Conservation (phyloP, 2,888 invertebrate species). For the Himalopsyche anomala region DNA sequence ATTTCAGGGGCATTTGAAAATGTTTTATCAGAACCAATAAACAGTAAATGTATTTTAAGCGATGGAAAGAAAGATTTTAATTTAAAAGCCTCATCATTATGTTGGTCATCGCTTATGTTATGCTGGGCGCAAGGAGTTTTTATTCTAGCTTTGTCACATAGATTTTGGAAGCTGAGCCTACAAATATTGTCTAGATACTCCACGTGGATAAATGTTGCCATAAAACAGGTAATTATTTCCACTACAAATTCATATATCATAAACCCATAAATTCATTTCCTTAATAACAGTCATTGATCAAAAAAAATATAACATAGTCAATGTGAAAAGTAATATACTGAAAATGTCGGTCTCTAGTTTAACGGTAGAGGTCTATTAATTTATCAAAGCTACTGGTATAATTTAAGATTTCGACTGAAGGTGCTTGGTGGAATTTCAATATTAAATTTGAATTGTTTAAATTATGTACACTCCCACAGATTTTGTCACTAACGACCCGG, state of each 20-base stretch:
- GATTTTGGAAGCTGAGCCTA: conserved; percentile 92
- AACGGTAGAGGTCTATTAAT: too few relatives aligned
- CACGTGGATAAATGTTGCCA: conserved; percentile 80
- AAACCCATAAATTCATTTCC: conserved; percentile 54
- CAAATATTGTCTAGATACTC: conserved; percentile 89
- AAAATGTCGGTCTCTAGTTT: too few relatives aligned
- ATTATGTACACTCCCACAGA: too few relatives aligned
- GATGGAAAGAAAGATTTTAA: conserved; percentile 71
- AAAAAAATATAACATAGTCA: too few relatives aligned
- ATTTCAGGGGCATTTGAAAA: conserved; percentile 72
- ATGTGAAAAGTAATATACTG: too few relatives aligned
- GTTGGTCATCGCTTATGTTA: conserved; percentile 74
- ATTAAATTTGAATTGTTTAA: too few relatives aligned
- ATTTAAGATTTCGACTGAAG: too few relatives aligned
- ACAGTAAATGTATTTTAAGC: conserved; percentile 56
- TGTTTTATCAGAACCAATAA: conserved; percentile 62
- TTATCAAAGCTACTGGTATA: too few relatives aligned
- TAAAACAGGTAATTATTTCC: conserved; percentile 70
- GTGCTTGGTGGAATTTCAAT: too few relatives aligned
- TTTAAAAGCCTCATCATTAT: conserved; percentile 73
- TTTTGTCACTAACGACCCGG: too few relatives aligned
- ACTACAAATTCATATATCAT: neutral
- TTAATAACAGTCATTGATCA: too few relatives aligned
- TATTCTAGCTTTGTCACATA: conserved; percentile 85
- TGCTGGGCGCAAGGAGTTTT: conserved; percentile 91